Conservation (phyloP, 2,888 invertebrate species). For the Emesis castigata region DNA sequence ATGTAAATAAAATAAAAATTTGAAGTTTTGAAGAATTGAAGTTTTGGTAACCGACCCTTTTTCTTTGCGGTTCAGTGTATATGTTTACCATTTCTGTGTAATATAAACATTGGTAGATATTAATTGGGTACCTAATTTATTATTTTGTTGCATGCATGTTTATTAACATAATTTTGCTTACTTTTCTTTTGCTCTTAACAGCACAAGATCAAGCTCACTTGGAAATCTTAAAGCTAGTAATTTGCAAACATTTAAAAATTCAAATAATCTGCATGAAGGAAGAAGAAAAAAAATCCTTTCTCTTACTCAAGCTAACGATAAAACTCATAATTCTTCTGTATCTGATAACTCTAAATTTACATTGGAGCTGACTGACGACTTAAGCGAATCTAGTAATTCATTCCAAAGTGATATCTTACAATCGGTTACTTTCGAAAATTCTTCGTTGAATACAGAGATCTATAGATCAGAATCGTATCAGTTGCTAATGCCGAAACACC, state of each 20-base stretch:
- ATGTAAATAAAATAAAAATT: too few relatives aligned
- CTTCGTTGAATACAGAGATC: slow-evolving; percentile 72
- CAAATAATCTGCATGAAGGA: background rate
- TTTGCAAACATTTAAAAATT: background rate
- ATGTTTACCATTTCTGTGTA: too few relatives aligned
- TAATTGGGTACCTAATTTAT: too few relatives aligned
- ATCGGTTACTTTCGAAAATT: slow-evolving; percentile 68
- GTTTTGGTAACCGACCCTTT: too few relatives aligned
- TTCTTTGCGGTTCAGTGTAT: too few relatives aligned
- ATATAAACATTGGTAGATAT: too few relatives aligned
- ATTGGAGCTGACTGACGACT: slow-evolving; percentile 66
- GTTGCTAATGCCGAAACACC: slow-evolving; percentile 73
- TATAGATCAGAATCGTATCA: slow-evolving; percentile 81
- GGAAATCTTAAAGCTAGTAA: background rate
- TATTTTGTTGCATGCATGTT: too few relatives aligned
- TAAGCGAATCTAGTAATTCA: slow-evolving; percentile 74
- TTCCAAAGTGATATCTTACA: slow-evolving; percentile 64
- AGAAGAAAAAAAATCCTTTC: slow-evolving; percentile 3
- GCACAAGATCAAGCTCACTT: background rate
- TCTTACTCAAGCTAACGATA: background rate
- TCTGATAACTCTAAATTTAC: background rate
- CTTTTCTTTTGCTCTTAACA: background rate
- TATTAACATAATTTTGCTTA: background rate
- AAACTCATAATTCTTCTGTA: background rate
- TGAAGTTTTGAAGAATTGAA: too few relatives aligned